These are phyloP conservation scores for Leucopternis melanops DNA, from an alignment of 2,113 vertebrate species.

Conservation along the genomic window DNA sequence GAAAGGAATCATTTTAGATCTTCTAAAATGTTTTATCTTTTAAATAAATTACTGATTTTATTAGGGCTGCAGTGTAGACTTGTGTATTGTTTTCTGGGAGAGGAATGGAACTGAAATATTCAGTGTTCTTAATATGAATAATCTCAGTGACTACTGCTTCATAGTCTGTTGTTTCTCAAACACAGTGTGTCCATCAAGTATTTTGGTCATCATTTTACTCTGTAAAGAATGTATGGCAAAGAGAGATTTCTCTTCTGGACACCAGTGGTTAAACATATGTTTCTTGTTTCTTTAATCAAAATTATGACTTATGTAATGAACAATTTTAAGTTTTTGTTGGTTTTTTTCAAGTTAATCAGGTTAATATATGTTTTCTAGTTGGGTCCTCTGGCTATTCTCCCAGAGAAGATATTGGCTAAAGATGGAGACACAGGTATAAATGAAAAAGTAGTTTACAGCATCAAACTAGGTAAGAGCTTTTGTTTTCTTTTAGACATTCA, in stretches of 20 bases:
- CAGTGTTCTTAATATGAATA: neutral
- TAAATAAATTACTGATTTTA: neutral
- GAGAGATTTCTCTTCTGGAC: neutral
- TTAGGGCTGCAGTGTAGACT: neutral
- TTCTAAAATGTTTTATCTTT: neutral
- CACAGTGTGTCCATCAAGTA: neutral
- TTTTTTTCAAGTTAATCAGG: neutral
- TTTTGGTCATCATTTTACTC: neutral
- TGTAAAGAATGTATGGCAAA: neutral
- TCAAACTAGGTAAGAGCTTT: constrained; percentile 56
- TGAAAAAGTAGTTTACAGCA: constrained; percentile 68
- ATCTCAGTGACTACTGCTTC: neutral
- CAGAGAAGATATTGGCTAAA: constrained; percentile 71
- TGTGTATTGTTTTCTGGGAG: neutral
- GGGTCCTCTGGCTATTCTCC: constrained; percentile 49
- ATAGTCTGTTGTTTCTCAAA: neutral
- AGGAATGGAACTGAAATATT: neutral
- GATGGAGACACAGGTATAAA: constrained; percentile 80
- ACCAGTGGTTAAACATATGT: neutral
- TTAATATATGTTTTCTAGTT: constrained; percentile 34
- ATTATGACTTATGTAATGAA: neutral
- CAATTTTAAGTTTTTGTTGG: neutral
- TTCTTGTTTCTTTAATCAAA: neutral
- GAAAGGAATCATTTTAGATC: neutral
- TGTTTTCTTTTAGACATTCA: neutral